These are phyloP conservation scores for Emydoidea blandingii DNA, from an alignment of 2,797 vertebrate genomes.

Conservation along the genomic window DNA sequence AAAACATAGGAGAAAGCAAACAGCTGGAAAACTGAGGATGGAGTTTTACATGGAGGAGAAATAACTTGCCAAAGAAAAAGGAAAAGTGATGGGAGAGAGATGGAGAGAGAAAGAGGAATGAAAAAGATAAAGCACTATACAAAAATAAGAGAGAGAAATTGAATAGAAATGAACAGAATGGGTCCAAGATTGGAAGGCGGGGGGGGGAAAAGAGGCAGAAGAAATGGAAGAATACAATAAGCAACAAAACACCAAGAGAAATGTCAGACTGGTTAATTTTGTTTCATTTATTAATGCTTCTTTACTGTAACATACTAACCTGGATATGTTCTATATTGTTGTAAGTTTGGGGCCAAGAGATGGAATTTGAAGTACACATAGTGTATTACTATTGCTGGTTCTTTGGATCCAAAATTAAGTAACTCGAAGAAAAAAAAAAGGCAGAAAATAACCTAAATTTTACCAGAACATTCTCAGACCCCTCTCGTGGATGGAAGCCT, in stretches of 20 bases:
- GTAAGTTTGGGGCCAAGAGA: background rate
- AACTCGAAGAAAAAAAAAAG: fast-evolving
- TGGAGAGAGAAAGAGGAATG: background rate
- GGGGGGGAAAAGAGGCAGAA: fast-evolving
- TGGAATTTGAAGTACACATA: background rate
- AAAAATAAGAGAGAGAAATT: fast-evolving
- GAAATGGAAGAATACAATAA: fast-evolving
- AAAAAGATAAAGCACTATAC: background rate
- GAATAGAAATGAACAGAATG: background rate
- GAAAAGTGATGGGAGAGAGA: background rate
- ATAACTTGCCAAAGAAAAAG: background rate
- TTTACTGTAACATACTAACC: background rate
- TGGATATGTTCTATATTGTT: background rate
- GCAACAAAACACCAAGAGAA: background rate
- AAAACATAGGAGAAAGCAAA: background rate
- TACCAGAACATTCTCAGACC: background rate
- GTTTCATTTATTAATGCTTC: background rate
- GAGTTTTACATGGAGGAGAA: background rate
- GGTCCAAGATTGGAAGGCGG: background rate
- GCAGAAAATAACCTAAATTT: background rate
- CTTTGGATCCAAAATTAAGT: background rate
- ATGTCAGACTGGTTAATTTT: background rate
- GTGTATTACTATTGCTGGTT: fast-evolving
- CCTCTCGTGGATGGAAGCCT: background rate
- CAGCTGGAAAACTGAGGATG: background rate